phyloP scores from a whole-genome alignment of 2,888 invertebrate genomes.

The Folsomia manolachei region DNA sequence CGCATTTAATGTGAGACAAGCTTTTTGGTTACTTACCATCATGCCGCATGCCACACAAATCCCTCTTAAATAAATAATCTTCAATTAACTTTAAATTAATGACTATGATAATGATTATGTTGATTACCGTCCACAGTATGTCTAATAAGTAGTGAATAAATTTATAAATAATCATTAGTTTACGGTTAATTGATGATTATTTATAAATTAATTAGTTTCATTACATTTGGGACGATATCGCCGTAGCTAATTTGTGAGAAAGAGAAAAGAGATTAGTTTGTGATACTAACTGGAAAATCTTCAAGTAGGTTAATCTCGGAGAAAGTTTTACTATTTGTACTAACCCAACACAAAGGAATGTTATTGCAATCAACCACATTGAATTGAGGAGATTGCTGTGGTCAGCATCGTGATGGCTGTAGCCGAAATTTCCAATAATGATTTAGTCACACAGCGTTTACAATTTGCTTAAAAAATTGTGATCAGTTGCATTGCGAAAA shows the following conservation, averaged over 20 bases:
- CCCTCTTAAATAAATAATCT: too few species aligned
- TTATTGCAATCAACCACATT: slow-evolving; percentile 87
- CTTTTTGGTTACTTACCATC: slow-evolving; percentile 75
- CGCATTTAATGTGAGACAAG: slow-evolving; percentile 42
- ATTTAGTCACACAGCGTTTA: too few species aligned
- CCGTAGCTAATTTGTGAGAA: slow-evolving; percentile 79
- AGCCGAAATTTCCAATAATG: too few species aligned
- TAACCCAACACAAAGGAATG: slow-evolving; percentile 98
- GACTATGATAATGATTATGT: too few species aligned
- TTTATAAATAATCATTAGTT: slow-evolving; percentile 54
- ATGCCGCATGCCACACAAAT: slow-evolving; percentile 99
- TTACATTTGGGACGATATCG: slow-evolving; percentile 92
- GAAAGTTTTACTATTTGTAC: too few species aligned
- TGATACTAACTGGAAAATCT: too few species aligned
- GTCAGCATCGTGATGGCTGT: slow-evolving; percentile 98
- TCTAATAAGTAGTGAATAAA: slow-evolving; percentile 88
- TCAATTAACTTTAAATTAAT: too few species aligned
- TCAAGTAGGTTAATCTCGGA: too few species aligned
- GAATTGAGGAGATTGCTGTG: slow-evolving; percentile 98
- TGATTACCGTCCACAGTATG: slow-evolving; percentile 99
- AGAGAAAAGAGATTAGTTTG: too few species aligned
- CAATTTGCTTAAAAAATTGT: too few species aligned
- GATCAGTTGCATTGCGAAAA: too few species aligned
- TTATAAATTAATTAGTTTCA: neutral
- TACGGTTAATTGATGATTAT: neutral